Evolutionary conservation across 2,888 invertebrate species (phyloP).

Genomic region (Agrochola circellaris): DNA sequence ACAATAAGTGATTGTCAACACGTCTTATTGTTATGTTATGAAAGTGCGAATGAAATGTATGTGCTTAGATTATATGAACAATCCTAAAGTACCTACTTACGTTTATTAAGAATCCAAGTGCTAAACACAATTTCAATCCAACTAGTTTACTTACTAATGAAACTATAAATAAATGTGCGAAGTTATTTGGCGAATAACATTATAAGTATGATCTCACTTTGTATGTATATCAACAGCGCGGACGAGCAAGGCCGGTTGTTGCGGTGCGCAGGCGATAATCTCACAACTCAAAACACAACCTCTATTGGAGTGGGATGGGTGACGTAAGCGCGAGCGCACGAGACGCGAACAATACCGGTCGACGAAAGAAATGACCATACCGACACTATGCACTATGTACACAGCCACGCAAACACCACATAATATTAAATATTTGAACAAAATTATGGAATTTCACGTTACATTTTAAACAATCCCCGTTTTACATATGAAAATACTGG

Average conservation of each 20-base stretch:
- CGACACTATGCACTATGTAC: constrained; percentile 41
- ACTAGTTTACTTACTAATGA: constrained; percentile 54
- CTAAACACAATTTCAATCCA: constrained; percentile 31
- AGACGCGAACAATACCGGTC: constrained; percentile 65
- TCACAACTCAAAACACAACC: constrained; percentile 75
- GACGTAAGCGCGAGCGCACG: constrained; percentile 80
- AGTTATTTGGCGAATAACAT: constrained; percentile 72
- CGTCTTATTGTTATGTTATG: not conserved
- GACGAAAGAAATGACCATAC: constrained; percentile 60
- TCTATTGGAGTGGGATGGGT: constrained; percentile 75
- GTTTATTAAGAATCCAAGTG: constrained; percentile 24
- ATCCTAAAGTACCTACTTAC: constrained; percentile 29
- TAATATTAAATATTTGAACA: constrained; percentile 17
- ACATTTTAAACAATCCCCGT: constrained; percentile 38
- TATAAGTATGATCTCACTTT: constrained; percentile 85
- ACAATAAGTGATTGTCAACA: constrained; percentile 6
- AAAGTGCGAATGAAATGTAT: constrained; percentile 29
- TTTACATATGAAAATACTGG: constrained; percentile 47
- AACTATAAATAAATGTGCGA: constrained; percentile 63
- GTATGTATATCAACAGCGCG: constrained; percentile 79
- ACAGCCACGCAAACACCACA: constrained; percentile 37
- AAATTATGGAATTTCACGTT: constrained; percentile 35
- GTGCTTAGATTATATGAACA: constrained; percentile 17
- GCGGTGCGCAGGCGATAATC: constrained; percentile 80
- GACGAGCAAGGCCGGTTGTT: constrained; percentile 81